Evolutionary conservation across 2,888 invertebrate species (phyloP).

Genomic region (Leptura quadrifasciata): DNA sequence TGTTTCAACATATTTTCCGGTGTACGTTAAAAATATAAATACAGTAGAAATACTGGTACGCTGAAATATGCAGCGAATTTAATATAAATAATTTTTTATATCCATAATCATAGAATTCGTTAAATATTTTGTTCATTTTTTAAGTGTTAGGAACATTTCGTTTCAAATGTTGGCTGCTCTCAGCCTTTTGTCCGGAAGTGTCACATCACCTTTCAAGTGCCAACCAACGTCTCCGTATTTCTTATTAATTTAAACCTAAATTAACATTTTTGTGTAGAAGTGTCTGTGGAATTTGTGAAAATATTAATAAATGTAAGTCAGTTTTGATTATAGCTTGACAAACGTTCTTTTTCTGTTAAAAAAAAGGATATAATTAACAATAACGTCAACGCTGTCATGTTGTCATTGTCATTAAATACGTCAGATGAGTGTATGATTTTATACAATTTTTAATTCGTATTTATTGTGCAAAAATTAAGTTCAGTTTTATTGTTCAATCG

Average conservation of each 20-base stretch:
- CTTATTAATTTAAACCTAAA: constrained; percentile 22
- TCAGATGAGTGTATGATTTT: constrained; percentile 19
- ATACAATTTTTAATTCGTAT: neutral
- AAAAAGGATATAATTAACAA: neutral
- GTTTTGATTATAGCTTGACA: neutral
- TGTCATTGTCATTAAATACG: constrained; percentile 33
- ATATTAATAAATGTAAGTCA: constrained; percentile 18
- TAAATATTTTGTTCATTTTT: neutral
- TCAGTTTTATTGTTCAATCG: neutral
- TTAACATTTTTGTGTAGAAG: constrained; percentile 19
- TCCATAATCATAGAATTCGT: too few species aligned
- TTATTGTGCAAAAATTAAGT: neutral
- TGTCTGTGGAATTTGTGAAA: constrained; percentile 1
- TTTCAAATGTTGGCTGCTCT: constrained; percentile 36
- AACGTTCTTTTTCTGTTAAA: constrained; percentile 14
- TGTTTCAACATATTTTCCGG: neutral
- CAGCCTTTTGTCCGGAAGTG: constrained; percentile 62
- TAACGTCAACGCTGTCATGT: constrained; percentile 31
- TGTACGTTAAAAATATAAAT: too few species aligned
- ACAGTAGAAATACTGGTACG: too few species aligned
- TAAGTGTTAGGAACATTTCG: constrained; percentile 5
- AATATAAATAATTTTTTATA: too few species aligned
- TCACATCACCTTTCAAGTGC: constrained; percentile 67
- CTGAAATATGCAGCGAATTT: too few species aligned
- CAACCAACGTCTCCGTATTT: constrained; percentile 53